Conservation (phyloP, 2,797 vertebrate genomes). For the Peromyscus aztecus region DNA sequence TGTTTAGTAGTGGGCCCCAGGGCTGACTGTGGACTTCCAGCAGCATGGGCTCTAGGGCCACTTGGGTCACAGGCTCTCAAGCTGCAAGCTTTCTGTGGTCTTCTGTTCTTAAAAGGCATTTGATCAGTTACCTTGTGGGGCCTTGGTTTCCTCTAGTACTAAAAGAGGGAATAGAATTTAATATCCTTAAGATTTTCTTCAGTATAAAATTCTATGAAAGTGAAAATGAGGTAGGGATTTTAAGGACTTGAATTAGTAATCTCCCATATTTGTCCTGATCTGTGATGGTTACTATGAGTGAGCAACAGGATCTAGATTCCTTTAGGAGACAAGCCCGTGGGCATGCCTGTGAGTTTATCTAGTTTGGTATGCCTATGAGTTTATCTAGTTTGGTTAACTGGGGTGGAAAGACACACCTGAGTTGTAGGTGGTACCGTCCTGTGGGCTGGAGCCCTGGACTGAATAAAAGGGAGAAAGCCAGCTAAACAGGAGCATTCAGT, state of each 20-base stretch:
- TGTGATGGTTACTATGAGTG: too few relatives aligned
- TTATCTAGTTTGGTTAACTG: background rate
- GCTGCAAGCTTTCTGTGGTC: background rate
- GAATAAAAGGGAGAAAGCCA: background rate
- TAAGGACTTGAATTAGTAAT: background rate
- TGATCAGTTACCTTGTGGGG: background rate
- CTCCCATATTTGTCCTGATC: background rate
- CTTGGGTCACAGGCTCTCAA: background rate
- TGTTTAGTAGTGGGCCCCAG: background rate
- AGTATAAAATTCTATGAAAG: constrained; percentile 27
- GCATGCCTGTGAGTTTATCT: background rate
- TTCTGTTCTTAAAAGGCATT: background rate
- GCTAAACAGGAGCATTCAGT: background rate
- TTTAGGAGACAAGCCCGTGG: background rate
- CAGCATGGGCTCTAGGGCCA: rapidly evolving
- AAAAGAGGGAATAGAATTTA: background rate
- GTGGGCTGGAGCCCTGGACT: background rate
- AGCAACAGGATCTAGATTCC: background rate
- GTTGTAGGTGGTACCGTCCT: background rate
- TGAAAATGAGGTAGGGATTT: constrained; percentile 25
- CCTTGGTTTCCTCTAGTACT: background rate
- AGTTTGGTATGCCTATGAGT: background rate
- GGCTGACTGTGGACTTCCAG: background rate
- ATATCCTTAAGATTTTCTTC: background rate
- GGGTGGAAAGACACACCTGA: background rate